Evolutionary conservation across 2,888 invertebrate genomes (phyloP).

Genomic region (Crossocerus cetratus): DNA sequence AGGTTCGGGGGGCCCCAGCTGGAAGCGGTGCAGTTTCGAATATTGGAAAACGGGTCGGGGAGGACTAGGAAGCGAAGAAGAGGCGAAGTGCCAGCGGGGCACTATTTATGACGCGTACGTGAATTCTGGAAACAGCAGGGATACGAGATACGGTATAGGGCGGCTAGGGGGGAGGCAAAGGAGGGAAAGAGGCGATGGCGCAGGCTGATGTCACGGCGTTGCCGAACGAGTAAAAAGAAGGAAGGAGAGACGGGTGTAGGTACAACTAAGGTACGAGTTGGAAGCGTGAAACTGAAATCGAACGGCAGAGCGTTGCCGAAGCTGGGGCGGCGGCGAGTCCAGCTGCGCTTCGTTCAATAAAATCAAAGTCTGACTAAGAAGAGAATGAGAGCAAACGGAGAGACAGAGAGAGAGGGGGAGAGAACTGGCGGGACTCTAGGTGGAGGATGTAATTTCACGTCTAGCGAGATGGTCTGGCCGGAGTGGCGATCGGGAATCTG

Average conservation of each 20-base stretch:
- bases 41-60: constrained; percentile 72
- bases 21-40: constrained; percentile 73
- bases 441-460: no score
- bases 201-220: constrained; percentile 50
- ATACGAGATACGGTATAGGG: constrained; percentile 32
- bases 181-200: neutral
- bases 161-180: neutral
- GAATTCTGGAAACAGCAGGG: constrained; percentile 66
- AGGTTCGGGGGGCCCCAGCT: constrained; percentile 67
- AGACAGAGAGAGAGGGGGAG: no score
- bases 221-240: constrained; percentile 49
- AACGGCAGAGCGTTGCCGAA: neutral
- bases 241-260: constrained; percentile 12
- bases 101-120: constrained; percentile 76
- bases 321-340: neutral
- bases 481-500: no score
- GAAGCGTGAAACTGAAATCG: constrained; percentile 32
- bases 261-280: constrained; percentile 9
- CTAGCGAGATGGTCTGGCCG: no score
- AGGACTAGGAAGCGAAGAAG: constrained; percentile 52
- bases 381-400: no score
- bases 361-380: no score
- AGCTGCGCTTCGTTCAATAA: no score
- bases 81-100: constrained; percentile 52
- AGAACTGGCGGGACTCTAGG: no score